Evolutionary conservation across 2,888 invertebrate genomes (phyloP), one percentile per base, ranked within the genome.

Genomic region (Melieria crassipennis): DNA sequence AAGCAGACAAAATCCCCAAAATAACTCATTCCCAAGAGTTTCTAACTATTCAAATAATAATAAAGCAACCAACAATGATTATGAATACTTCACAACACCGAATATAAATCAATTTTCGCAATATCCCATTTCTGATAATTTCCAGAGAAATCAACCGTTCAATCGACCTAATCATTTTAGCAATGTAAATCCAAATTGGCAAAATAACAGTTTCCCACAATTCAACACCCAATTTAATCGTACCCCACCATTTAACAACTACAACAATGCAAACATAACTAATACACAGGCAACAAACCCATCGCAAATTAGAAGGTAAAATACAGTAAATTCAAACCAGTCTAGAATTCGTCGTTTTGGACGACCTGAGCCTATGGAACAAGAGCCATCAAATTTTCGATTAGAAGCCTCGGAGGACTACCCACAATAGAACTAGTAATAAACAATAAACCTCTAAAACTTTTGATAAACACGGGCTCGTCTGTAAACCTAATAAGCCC

Each of bases 301-400:
- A 60, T 42, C 11, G 5, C 30, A n/a, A 42, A n/a, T 16, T 7
- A 60, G 3, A 60, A 16, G 30, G 30, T 1, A 60, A 60, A 42
- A 60, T 42, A 58, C 58, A 57, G 63, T 66, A 48, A 56, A 60
- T 52, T 70, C 70, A 13, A 70, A 55, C 55, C 72, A 71, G 55
- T 70, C 61, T 13, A 66, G 64, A 74, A 65, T 74, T 13, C 69
- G 69, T 42, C 73, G 65, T 42, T 71, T 69, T 66, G 68, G 70
- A 47, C 43, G 55, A 13, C 65, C 65, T 57, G 69, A 62, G 58
- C 65, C 71, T 56, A 72, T 71, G 70, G 67, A 74, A 16, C 69
- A 64, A 57, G 62, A 73, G 55, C 16, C 13, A 5, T 42, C 57
- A 71, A 74, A 72, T 68, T 73, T 69, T 71, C 66, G 57, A 46